Evolutionary conservation across 2,113 vertebrate species (phyloP), one percentile per base, ranked within the genome.

Genomic region (Oxyruncus cristatus): DNA sequence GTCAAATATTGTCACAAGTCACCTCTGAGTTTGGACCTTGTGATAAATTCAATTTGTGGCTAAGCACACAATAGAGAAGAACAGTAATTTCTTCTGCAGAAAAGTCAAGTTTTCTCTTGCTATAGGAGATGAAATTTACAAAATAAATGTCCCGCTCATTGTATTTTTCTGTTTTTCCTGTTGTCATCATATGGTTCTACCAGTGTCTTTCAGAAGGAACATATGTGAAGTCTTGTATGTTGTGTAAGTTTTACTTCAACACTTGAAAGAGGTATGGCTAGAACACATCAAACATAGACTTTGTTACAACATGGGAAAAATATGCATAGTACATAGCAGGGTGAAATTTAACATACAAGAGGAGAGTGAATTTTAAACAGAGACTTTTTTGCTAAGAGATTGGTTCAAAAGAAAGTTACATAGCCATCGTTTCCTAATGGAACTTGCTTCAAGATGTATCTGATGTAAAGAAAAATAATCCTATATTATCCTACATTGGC

Each of bases 281-380:
- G 35, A 30, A 14, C 66, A 33, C 12, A 42, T 9, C 59, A 18
- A 81, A 70, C 12, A 41, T 21, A 77, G 1, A 2, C 61, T 80
- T 91, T 74, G 8, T 55, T 88, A 47, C 23, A 86, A 23, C 4
- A 17, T 1, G 21, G 15, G 46, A 77, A 30, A 66, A 86, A 58
- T n/a, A 46, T 14, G 5, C 12, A 10, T 9, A 49, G 8, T 37
- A 39, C 5, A 14, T n/a, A 46, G 20, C 2, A 6, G 5, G 1
- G 5, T 47, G 28, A 89, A 89, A 73, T 37, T 8, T 41, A 47
- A 56, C 2, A 3, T 65, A 27, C 4, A 42, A 0, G 5, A 67
- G 8, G 3, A 62, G 4, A 65, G 3, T 27, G 12, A 73, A 59
- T 22, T 83, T 88, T 59, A 79, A 93, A 44, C 12, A 76, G 14